Evolutionary conservation across 2,797 vertebrate species (phyloP).

Genomic region (Typhlichthys subterraneus): DNA sequence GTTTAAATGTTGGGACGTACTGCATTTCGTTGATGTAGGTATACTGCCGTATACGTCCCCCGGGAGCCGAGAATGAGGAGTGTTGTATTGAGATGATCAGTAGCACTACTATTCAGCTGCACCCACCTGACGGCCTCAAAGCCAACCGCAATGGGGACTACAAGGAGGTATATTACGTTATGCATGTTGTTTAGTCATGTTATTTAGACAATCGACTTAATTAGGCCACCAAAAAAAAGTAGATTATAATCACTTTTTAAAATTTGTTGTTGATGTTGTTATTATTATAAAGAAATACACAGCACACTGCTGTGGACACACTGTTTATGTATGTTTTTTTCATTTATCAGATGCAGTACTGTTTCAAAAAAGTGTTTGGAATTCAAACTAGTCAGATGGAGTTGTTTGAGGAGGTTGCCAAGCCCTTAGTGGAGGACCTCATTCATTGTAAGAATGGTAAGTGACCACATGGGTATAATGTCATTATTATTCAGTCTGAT

Average conservation of each 20-base stretch:
- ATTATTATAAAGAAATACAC: too few relatives aligned
- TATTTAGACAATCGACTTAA: too few relatives aligned
- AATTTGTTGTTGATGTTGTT: too few relatives aligned
- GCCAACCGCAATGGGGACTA: constrained; percentile 91
- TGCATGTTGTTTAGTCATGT: too few relatives aligned
- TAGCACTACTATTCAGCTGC: constrained; percentile 88
- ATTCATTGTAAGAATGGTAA: constrained; percentile 93
- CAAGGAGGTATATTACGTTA: constrained; percentile 83
- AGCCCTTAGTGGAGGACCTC: constrained; percentile 90
- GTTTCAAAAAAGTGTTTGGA: constrained; percentile 95
- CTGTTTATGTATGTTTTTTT: background rate
- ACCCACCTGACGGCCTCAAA: constrained; percentile 90
- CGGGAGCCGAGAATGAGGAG: constrained; percentile 81
- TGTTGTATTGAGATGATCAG: constrained; percentile 93
- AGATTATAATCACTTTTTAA: too few relatives aligned
- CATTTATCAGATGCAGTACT: constrained; percentile 86
- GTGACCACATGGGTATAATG: background rate
- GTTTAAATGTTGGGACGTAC: background rate
- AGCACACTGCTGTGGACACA: background rate
- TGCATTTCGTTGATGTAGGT: constrained; percentile 72
- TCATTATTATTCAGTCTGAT: background rate
- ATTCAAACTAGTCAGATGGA: constrained; percentile 84
- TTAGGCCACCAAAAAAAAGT: too few relatives aligned
- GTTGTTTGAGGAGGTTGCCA: constrained; percentile 89
- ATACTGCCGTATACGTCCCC: constrained; percentile 91